These are phyloP conservation scores for Papilio demoleus DNA, from an alignment of 2,888 invertebrate species.

Conservation along the genomic window DNA sequence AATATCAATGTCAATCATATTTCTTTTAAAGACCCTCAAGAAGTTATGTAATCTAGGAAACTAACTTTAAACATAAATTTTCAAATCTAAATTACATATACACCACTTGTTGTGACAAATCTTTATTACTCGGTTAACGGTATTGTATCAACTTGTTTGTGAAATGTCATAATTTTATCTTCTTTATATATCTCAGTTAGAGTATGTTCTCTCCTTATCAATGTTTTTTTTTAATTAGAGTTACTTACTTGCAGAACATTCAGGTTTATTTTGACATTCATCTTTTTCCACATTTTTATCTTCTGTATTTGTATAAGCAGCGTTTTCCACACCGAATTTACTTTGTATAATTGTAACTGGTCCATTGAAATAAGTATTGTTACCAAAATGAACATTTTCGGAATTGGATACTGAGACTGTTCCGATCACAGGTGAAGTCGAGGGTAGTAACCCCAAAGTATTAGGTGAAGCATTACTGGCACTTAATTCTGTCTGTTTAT, in stretches of 20 bases:
- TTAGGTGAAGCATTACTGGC: slow-evolving; percentile 44
- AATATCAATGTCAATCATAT: no score
- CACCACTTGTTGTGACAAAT: no score
- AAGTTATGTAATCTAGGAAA: no score
- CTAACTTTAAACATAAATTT: no score
- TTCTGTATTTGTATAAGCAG: slow-evolving; percentile 61
- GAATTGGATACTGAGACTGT: slow-evolving; percentile 87
- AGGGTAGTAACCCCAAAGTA: slow-evolving; percentile 49
- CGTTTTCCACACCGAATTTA: slow-evolving; percentile 65
- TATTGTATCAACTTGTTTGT: no score
- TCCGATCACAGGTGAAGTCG: slow-evolving; percentile 69
- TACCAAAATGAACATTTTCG: slow-evolving; percentile 89
- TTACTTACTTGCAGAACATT: slow-evolving; percentile 43
- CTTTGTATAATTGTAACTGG: slow-evolving; percentile 88
- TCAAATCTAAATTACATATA: no score
- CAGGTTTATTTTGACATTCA: slow-evolving; percentile 26
- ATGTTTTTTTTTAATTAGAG: not conserved
- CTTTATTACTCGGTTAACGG: no score
- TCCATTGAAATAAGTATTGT: slow-evolving; percentile 90
- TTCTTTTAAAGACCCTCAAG: no score
- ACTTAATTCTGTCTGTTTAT: slow-evolving; percentile 48
- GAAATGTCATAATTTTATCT: no score
- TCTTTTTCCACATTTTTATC: slow-evolving; percentile 50
- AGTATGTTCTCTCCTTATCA: no score
- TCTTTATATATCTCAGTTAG: no score